Evolutionary conservation across 2,888 invertebrate genomes (phyloP).

Genomic region (Patella caerulea): DNA sequence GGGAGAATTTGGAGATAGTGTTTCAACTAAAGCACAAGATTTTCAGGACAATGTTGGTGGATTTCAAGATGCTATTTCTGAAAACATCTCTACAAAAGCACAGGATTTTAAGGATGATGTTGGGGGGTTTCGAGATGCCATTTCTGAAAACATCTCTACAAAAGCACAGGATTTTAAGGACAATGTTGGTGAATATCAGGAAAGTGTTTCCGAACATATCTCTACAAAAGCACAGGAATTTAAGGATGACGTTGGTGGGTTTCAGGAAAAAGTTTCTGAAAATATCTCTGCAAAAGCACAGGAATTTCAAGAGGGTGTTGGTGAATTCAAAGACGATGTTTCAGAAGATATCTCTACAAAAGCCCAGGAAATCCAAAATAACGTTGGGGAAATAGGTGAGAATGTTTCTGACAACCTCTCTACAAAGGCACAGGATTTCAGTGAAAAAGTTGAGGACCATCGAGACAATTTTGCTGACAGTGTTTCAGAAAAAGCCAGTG

Average conservation of each 20-base stretch:
- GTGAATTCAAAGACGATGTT: neutral
- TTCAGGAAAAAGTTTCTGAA: neutral
- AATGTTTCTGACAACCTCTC: neutral
- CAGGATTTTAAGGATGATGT: neutral
- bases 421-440: neutral
- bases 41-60: neutral
- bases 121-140: neutral
- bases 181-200: neutral
- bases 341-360: neutral
- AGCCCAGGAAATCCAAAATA: neutral
- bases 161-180: neutral
- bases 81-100: neutral
- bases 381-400: neutral
- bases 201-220: neutral
- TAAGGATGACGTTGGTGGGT: neutral
- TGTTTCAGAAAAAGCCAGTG: too few species aligned
- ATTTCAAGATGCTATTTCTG: neutral
- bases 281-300: neutral
- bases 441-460: neutral
- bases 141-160: neutral
- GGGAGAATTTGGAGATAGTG: neutral
- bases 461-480: too few species aligned
- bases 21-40: neutral
- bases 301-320: neutral
- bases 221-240: neutral